Evolutionary conservation across 2,888 invertebrate genomes (phyloP).

Genomic region (Tinea pellionella): DNA sequence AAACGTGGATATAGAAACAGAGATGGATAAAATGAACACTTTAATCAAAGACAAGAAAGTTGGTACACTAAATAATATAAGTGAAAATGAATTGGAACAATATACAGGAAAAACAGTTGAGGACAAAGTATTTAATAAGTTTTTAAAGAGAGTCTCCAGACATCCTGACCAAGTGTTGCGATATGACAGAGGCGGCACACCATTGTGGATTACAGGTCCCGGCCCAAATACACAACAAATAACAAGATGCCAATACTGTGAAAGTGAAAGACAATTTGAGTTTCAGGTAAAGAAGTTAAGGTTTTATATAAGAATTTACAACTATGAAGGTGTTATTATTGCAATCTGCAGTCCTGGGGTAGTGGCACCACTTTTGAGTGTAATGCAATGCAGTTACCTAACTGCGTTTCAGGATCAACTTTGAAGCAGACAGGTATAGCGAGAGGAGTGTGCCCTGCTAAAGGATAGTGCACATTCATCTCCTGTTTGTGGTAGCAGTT

Average conservation of each 20-base stretch:
- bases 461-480: no score
- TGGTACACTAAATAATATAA: conserved; percentile 72
- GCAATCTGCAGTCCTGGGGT: no score
- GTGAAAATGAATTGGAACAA: conserved; percentile 77
- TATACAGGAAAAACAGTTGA: conserved; percentile 71
- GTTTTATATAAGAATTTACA: no score
- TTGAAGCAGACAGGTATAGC: no score
- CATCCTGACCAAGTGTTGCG: conserved; percentile 86
- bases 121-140: conserved; percentile 83
- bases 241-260: conserved; percentile 82
- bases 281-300: conserved; percentile 74
- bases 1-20: conserved; percentile 60
- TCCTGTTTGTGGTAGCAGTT: no score
- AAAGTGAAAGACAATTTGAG: conserved; percentile 84
- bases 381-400: no score
- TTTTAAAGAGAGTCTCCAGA: conserved; percentile 75
- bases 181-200: conserved; percentile 81
- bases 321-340: no score
- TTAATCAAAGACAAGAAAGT: conserved; percentile 69
- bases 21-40: conserved; percentile 52
- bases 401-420: no score
- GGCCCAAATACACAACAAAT: conserved; percentile 57
- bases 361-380: no score
- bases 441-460: no score
- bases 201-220: conserved; percentile 84